Evolutionary conservation across 2,113 vertebrate species (phyloP).

Genomic region (Aspiorhynchus laticeps): DNA sequence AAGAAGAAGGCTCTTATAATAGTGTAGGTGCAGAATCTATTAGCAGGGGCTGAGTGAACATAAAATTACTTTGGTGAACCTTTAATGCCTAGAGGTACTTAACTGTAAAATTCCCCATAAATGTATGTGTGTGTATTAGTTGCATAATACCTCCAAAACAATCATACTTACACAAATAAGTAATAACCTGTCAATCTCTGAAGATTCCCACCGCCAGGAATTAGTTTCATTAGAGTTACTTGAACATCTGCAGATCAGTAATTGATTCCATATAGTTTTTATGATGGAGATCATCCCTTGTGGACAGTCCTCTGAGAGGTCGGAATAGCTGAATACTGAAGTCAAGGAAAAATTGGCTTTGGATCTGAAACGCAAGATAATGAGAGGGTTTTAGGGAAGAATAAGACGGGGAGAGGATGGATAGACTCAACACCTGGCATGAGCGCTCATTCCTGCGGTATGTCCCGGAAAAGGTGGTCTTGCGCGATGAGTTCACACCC

Average conservation of each 20-base stretch:
- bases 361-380: slow-evolving; percentile 5
- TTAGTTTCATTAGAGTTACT: not conserved
- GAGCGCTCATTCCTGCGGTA: slow-evolving; percentile 60
- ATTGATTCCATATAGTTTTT: slow-evolving; percentile 17
- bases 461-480: slow-evolving; percentile 61
- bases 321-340: slow-evolving; percentile 21
- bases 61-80: too few species aligned
- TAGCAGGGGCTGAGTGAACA: too few species aligned
- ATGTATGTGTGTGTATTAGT: not conserved
- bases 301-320: not conserved
- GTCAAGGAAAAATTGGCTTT: not conserved
- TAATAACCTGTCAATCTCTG: not conserved
- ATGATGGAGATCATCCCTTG: not conserved
- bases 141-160: not conserved
- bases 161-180: not conserved
- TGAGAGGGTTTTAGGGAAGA: slow-evolving; percentile 8
- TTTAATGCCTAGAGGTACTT: too few species aligned
- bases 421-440: slow-evolving; percentile 60
- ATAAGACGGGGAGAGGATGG: slow-evolving; percentile 40
- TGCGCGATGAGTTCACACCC: slow-evolving; percentile 48
- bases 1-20: too few species aligned
- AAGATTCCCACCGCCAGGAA: not conserved
- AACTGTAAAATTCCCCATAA: not conserved
- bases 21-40: too few species aligned
- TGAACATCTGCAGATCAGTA: slow-evolving; percentile 11